Base-by-base conservation (phyloP, 2,113 vertebrate species). In the Pelmatolapia mariae region DNA sequence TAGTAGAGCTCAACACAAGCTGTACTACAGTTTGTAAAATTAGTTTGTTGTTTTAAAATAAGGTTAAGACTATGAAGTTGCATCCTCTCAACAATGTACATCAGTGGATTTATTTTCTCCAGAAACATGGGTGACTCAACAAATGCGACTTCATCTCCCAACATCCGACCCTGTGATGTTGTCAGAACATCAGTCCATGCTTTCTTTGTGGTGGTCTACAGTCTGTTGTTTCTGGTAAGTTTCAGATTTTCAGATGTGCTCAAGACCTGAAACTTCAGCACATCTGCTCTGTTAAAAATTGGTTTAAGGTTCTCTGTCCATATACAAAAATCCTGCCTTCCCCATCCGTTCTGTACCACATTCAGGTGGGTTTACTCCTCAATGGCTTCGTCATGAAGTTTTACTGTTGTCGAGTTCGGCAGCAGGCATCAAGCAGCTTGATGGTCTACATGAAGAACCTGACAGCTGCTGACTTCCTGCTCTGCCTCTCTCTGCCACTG, bases 301-400 rank as follows among this genome's bases (percentile, higher is more conserved):
- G 0, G 57, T 22, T 38, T 40, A 68, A 40, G 19, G 19, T 2
- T 68, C 11, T 13, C 0, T 0, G 12, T 68, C 7, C 36, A 68
- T 68, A 6, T 68, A 40, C 36, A 4, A 40, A 40, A 68, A 0
- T 68, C 63, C 29, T 29, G 13, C 13, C 19, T 33, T 40, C 36
- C 29, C 0, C 36, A 0, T 68, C 7, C 36, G 24, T 33, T 68
- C 36, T 68, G 63, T 12, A 5, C 19, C 0, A 1, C 36, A 59
- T 22, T 40, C 63, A 68, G 63, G 63, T 68, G 19, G 63, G 63
- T 68, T 68, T 22, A 68, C 19, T 4, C 63, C 36, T 68, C 63
- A 68, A 68, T 40, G 36, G 63, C 7, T 68, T 68, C 63, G 9
- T 47, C 47, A 36, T 80, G 76, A 53, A 52, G 29, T 54, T 80